phyloP scores from a whole-genome alignment of 64 coral and sea anemone genomes.

The Acropora tenuis region DNA sequence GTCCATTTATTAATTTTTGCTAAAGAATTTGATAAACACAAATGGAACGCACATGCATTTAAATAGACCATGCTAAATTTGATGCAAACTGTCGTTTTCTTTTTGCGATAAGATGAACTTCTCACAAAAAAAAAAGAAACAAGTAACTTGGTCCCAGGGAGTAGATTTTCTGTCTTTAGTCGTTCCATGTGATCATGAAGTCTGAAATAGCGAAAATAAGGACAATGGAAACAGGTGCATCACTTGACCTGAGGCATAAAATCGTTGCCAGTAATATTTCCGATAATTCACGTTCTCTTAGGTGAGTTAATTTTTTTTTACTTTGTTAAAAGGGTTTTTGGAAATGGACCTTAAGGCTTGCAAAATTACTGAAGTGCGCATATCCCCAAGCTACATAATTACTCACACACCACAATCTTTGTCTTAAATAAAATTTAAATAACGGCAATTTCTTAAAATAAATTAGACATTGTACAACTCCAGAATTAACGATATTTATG shows the following conservation, averaged over 20 bases:
- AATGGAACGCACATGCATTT: neutral
- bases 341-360: neutral
- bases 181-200: no score
- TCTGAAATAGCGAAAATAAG: no score
- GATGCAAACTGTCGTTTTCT: neutral
- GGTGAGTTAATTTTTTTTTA: no score
- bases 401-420: neutral
- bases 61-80: neutral
- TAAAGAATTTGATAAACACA: no score
- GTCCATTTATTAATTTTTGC: no score
- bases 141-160: no score
- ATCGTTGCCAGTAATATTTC: no score
- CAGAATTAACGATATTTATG: neutral
- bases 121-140: no score
- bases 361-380: neutral
- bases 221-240: neutral
- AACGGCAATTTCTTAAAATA: neutral
- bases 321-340: neutral
- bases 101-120: neutral
- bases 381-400: neutral
- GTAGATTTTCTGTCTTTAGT: no score
- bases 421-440: neutral
- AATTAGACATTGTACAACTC: neutral
- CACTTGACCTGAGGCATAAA: no score
- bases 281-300: no score